These are phyloP conservation scores for Pteruthius melanotis DNA, from an alignment of 2,113 vertebrate species.

Conservation along the genomic window DNA sequence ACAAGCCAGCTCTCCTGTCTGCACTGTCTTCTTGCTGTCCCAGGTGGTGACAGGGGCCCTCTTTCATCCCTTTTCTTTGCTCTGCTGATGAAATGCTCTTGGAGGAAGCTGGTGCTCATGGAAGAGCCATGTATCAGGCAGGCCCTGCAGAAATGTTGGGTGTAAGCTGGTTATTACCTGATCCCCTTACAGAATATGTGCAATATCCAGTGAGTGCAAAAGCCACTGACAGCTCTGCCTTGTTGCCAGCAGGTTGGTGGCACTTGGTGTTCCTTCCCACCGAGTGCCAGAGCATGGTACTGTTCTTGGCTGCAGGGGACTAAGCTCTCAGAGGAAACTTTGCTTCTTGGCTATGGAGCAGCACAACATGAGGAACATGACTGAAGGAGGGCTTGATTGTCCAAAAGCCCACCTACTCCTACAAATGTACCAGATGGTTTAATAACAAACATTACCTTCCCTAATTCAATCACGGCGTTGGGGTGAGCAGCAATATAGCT, in stretches of 20 bases:
- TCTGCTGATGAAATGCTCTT: background rate
- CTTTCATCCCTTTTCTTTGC: background rate
- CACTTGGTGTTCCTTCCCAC: background rate
- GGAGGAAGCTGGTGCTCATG: background rate
- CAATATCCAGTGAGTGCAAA: background rate
- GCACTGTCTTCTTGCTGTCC: background rate
- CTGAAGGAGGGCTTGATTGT: background rate
- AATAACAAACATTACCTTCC: background rate
- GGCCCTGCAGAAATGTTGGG: background rate
- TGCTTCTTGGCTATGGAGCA: background rate
- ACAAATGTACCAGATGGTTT: background rate
- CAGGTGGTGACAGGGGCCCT: background rate
- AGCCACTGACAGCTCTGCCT: background rate
- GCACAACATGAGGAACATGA: background rate
- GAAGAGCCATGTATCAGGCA: background rate
- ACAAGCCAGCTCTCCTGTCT: background rate
- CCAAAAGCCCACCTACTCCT: background rate
- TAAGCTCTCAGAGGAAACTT: background rate
- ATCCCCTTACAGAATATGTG: background rate
- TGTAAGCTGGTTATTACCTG: background rate
- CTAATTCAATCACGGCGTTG: background rate
- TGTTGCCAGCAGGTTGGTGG: background rate
- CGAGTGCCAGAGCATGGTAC: background rate
- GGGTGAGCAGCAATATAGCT: background rate
- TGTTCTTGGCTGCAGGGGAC: background rate